Base-by-base conservation (phyloP, 2,888 invertebrate genomes). In the Aradus depressus region DNA sequence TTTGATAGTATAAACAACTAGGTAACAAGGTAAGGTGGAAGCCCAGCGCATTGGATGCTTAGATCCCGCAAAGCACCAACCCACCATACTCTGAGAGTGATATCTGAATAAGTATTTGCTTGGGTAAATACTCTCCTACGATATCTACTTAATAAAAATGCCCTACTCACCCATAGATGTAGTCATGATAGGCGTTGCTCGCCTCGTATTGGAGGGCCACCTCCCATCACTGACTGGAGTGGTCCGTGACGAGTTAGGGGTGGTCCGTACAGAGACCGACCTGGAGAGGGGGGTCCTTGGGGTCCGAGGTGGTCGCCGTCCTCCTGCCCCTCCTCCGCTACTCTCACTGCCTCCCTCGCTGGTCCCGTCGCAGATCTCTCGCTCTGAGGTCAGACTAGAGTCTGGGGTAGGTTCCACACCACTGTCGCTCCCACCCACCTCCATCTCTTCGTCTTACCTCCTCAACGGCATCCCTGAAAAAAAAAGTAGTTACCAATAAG, bases 321-420 rank as follows among this genome's bases (percentile, higher is more conserved):
- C 53, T 4, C 39, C 51, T 28, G 53, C 52, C 64, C 64, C 47
- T 28, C 53, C 52, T 64, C 64, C 47, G 60, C 73, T 57, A 56
- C 84, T 85, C 63, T 86, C 86, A 59, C 85, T 85, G 42, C 85
- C 85, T 58, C 77, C 79, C 60, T 80, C 80, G 63, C 79, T 79
- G 44, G 77, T 77, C 35, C 73, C 71, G 57, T 74, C 75, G 2
- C 72, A 72, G 8, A 55, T 52, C 45, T 64, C 64, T 18, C 65
- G 64, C 50, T 68, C 84, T 2, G 84, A 84, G 57, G 83, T 79
- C 55, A 84, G 75, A 58, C 84, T 84, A 34, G 84, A 84, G 58
- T 83, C 83, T 63, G 84, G 84, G 16, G 84, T 84, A 3, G 78
- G 72, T 63, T 86, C 86, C 16, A 86, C 81, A 5, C 86, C 86